phyloP scores from a whole-genome alignment of 1,140 invertebrate species.

The Elymnias hypermnestra region DNA sequence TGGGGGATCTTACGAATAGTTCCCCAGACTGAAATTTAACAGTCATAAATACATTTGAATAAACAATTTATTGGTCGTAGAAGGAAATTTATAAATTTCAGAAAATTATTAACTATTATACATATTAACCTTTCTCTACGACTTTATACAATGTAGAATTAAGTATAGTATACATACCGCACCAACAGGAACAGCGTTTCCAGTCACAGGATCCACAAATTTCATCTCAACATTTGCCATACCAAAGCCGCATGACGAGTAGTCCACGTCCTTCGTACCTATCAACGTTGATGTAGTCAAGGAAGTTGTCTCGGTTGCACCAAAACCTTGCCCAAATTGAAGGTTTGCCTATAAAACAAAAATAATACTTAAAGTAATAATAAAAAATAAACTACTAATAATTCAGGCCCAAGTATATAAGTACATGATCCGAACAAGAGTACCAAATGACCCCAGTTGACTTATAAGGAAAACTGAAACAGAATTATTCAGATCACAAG shows the following conservation, averaged over 20 bases:
- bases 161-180: slow-evolving; percentile 31
- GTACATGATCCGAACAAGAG: too few species aligned
- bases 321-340: slow-evolving; percentile 77
- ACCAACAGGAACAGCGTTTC: slow-evolving; percentile 74
- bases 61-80: too few species aligned
- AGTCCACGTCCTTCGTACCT: slow-evolving; percentile 51
- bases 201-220: slow-evolving; percentile 78
- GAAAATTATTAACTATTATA: too few species aligned
- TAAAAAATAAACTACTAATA: too few species aligned
- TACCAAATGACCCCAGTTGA: too few species aligned
- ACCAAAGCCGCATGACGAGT: slow-evolving; percentile 79
- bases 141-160: too few species aligned
- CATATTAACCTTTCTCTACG: too few species aligned
- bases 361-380: too few species aligned
- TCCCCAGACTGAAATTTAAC: slow-evolving; percentile 77
- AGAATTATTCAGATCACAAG: too few species aligned
- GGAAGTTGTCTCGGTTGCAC: slow-evolving; percentile 81
- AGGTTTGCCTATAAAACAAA: slow-evolving; percentile 46
- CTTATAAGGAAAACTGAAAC: too few species aligned
- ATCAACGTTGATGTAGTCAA: slow-evolving; percentile 62
- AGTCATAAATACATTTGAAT: neutral
- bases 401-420: too few species aligned
- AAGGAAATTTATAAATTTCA: too few species aligned
- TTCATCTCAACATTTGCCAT: slow-evolving; percentile 81
- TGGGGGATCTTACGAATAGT: slow-evolving; percentile 82